Conservation (phyloP, 1,140 invertebrate species). For the Saccostrea cuccullata region DNA sequence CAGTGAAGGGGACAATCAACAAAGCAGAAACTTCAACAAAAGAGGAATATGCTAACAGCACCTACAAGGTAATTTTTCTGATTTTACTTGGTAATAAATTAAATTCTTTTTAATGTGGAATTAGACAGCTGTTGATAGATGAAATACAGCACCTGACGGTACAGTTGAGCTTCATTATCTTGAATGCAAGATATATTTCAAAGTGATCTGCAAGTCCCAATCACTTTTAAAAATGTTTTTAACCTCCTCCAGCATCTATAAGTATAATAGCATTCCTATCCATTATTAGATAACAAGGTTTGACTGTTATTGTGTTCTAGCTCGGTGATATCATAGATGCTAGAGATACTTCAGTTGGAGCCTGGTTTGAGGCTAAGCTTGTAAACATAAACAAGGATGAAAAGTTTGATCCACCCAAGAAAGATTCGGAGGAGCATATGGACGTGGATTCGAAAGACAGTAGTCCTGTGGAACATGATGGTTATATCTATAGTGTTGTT, state of each 20-base stretch:
- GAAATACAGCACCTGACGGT: no score
- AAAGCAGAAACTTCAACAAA: constrained; percentile 49
- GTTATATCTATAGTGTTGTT: constrained; percentile 75
- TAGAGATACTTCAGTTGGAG: constrained; percentile 79
- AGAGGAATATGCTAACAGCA: constrained; percentile 41
- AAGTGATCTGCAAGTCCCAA: no score
- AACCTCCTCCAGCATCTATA: no score
- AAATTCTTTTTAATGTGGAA: background rate
- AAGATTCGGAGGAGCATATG: constrained; percentile 35
- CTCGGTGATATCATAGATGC: constrained; percentile 87
- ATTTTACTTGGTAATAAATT: background rate
- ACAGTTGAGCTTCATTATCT: no score
- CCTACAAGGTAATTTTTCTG: constrained; percentile 55
- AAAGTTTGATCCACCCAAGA: background rate
- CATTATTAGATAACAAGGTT: no score
- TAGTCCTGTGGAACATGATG: constrained; percentile 61
- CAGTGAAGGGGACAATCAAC: constrained; percentile 65
- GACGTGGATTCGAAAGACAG: constrained; percentile 33
- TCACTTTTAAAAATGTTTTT: no score
- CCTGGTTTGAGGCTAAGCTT: constrained; percentile 80
- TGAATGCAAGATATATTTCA: no score
- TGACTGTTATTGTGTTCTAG: constrained; percentile 64
- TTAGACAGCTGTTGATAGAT: background rate
- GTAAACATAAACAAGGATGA: constrained; percentile 68
- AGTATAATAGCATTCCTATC: no score